Percentiles rank a stretch among this genome's conserved stretches.
These are phyloP conservation scores for Muraenolepis orangiensis DNA, from an alignment of 2,797 vertebrate genomes.

Conservation along the genomic window DNA sequence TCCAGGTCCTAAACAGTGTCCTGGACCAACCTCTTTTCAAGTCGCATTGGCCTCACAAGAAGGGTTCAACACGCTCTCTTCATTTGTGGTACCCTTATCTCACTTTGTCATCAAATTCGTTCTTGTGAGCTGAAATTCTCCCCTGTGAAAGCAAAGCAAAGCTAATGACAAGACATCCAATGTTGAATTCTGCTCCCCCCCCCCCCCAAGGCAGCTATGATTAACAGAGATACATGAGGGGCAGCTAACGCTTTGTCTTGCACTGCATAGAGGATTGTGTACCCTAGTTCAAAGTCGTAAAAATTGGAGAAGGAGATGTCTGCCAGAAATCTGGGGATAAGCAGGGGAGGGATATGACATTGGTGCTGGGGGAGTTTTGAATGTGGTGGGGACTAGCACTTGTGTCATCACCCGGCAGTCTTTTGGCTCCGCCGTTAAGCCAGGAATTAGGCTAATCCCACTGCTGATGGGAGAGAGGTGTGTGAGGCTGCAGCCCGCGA, in stretches of 20 bases:
- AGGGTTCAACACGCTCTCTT: neutral
- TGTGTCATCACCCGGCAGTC: constrained; percentile 52
- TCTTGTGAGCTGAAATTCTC: constrained; percentile 19
- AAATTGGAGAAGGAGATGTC: neutral
- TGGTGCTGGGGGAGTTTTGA: neutral
- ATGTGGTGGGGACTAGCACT: constrained; percentile 26
- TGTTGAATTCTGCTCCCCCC: constrained; percentile 7
- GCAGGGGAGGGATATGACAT: neutral
- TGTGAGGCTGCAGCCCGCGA: neutral
- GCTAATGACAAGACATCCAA: constrained; percentile 9
- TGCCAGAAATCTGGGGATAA: too few species aligned
- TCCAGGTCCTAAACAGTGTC: neutral
- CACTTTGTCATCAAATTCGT: too few species aligned
- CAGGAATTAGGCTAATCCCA: constrained; percentile 54
- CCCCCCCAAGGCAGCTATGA: neutral
- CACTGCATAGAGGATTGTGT: neutral
- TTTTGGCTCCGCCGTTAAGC: constrained; percentile 13
- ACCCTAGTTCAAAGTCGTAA: neutral
- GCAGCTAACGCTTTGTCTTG: neutral
- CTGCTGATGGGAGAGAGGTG: neutral
- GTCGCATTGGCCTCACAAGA: neutral
- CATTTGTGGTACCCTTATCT: too few species aligned
- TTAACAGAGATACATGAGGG: neutral
- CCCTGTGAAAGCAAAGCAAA: constrained; percentile 1
- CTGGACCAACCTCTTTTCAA: constrained; percentile 1